These are phyloP conservation scores for Cryptocephalus moraei DNA, from an alignment of 2,888 invertebrate species.

Conservation along the genomic window DNA sequence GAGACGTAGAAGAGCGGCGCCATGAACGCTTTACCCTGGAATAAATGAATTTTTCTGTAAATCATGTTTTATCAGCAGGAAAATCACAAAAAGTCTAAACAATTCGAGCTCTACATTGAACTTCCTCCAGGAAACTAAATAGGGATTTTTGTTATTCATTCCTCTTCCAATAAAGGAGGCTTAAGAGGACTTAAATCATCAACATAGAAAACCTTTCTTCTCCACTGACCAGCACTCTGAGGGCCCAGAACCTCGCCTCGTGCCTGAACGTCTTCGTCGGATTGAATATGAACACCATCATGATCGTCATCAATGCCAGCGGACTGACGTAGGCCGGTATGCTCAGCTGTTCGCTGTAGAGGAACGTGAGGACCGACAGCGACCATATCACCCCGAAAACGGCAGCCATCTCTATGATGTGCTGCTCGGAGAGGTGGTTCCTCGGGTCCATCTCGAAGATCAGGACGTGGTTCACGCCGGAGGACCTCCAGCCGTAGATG, in stretches of 20 bases:
- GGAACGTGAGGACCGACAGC: conserved; percentile 74
- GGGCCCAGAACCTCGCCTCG: conserved; percentile 89
- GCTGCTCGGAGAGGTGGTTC: conserved; percentile 87
- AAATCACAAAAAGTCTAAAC: too few species aligned
- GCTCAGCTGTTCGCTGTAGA: conserved; percentile 69
- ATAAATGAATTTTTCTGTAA: conserved; percentile 4
- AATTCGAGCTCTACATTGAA: too few species aligned
- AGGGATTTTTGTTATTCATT: too few species aligned
- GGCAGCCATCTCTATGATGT: conserved; percentile 88
- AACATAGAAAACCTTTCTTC: too few species aligned
- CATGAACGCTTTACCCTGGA: conserved; percentile 68
- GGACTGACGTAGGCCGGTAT: conserved; percentile 93
- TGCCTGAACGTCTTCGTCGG: conserved; percentile 86
- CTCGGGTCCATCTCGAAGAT: conserved; percentile 96
- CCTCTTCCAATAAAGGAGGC: too few species aligned
- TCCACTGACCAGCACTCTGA: conserved; percentile 71
- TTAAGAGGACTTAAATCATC: too few species aligned
- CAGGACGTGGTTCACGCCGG: conserved; percentile 94
- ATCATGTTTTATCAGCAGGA: too few species aligned
- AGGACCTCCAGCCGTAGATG: conserved; percentile 94
- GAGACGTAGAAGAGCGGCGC: conserved; percentile 91
- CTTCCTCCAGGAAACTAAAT: too few species aligned
- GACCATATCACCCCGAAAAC: conserved; percentile 94
- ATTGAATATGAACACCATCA: conserved; percentile 80
- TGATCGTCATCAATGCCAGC: conserved; percentile 67